Base-by-base conservation (phyloP, 2,797 vertebrate genomes). In the Falco novaeseelandiae region DNA sequence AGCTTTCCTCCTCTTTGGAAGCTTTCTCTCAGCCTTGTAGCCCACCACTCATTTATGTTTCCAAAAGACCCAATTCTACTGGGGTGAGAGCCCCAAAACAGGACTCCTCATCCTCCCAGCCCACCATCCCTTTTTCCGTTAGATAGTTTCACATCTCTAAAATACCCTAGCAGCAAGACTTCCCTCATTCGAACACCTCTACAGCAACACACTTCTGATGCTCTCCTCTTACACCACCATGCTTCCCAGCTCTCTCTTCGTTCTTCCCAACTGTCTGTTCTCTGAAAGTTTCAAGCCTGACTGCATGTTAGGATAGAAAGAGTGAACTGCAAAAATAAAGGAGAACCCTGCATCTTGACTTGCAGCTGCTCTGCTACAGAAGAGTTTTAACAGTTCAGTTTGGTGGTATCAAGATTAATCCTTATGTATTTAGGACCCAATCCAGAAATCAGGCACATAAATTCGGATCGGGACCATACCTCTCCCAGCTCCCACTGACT, bases 1-100 rank as follows among this genome's bases (percentile, higher is more conserved):
- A 96, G 74, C 82, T 78, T 72, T 51, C 66, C 62, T 87, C 30
- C 21, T 93, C 89, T 92, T 11, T 67, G 79, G 93, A 93, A 91
- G 79, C 48, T 3, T 84, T 69, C 57, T 90, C 76, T 32, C 72
- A 87, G 27, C 86, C 90, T 82, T 65, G 34, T 46, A 88, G 65
- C 71, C 82, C 38, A 79, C 77, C 71, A 36, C 44, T 79, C 18
- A 17, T 77, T 62, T 74, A 62, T 66, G 85, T 92, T 89, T 57
- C 59, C 72, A 90, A 83, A 90, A 91, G 72, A 71, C 42, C 30
- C 34, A 46, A 27, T 80, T 82, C 63, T 74, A 61, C 81, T 1
- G 18, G 52, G 44, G 67, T 54, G 79, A 89, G 74, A 79, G 3
- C 63, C 69, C 42, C 14, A 72, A 89, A 90, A 11, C 0, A 1